Base-by-base conservation (phyloP, 1,140 invertebrate species). In the Drosophila setifemur region DNA sequence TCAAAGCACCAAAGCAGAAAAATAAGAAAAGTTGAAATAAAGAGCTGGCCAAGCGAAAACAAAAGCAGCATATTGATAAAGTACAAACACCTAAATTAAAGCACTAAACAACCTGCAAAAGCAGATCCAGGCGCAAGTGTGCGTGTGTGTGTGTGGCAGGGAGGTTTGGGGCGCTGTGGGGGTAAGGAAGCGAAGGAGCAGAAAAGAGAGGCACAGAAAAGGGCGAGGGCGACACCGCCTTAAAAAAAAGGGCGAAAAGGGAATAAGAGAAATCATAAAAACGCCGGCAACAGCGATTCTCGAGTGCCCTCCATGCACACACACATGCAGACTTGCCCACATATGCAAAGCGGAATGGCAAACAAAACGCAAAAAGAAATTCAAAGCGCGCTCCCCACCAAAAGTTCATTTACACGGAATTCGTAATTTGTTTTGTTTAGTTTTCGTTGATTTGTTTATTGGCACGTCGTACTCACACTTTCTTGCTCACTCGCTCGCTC, bases 331-430 rank as follows among this genome's bases (percentile, higher is more conserved):
- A 45, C 45, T 52, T 28, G 47, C 7, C 1, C 33, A 2, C 40
- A 53, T 33, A 49, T 64, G 52, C 29, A 52, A 63, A 76, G 58
- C 49, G 23, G n/a, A 40, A 48, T 55, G 73, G 50, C 74, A 68
- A 76, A 58, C 50, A 73, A 69, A 71, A 55, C 49, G 18, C 31
- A 37, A 63, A 55, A 35, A 50, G 26, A 33, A 57, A 47, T 61
- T 67, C 58, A 54, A 63, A 57, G 40, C 31, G 61, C 57, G 70
- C 52, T 75, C 43, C 50, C 55, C 50, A 33, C 33, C 57, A 82
- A 79, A n/a, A 85, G 79, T 86, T 85, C 79, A 75, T 86, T 79
- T 86, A 85, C 74, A 86, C 79, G 74, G 60, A 86, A 86, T 79
- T 72, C 55, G 47, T 72, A 70, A 85, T 83, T 86, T 85, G 81